These are phyloP conservation scores for Drosophila melanocephala DNA, from an alignment of 2,888 invertebrate genomes.

Conservation along the genomic window DNA sequence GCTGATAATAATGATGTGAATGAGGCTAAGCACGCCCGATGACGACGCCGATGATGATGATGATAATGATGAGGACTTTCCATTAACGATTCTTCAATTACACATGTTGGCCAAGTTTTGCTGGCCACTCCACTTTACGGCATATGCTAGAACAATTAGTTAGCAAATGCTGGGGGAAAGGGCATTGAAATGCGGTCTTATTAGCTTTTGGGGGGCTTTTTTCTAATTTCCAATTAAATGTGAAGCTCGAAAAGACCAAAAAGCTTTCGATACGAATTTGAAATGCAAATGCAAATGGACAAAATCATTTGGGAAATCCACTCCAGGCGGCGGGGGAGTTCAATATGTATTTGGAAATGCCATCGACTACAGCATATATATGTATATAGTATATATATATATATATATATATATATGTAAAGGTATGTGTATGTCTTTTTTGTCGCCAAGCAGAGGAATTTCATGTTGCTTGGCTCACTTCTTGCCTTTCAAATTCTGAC, in stretches of 20 bases:
- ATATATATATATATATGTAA: not conserved
- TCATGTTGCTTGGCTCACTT: conserved; percentile 31
- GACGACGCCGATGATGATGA: conserved; percentile 4
- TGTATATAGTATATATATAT: conserved; percentile 1
- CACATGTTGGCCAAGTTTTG: conserved; percentile 35
- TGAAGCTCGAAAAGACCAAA: conserved; percentile 34
- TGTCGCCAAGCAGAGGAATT: conserved; percentile 15
- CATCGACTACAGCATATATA: conserved; percentile 24
- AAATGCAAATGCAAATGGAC: conserved; percentile 69
- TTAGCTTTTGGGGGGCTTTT: conserved; percentile 57
- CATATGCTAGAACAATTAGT: conserved; percentile 70
- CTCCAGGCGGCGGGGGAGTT: conserved; percentile 14
- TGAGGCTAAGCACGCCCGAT: not conserved
- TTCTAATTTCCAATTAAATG: conserved; percentile 68
- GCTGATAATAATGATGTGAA: not conserved
- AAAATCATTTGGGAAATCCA: conserved; percentile 75
- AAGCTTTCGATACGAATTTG: conserved; percentile 56
- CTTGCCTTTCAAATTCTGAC: conserved; percentile 43
- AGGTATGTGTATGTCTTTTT: conserved; percentile 6
- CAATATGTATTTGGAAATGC: conserved; percentile 65
- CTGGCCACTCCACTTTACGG: conserved; percentile 15
- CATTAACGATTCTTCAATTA: conserved; percentile 70
- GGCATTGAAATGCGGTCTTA: conserved; percentile 44
- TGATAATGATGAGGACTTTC: conserved; percentile 45
- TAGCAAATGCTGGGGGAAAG: conserved; percentile 48